phyloP scores from a whole-genome alignment of 1,140 invertebrate genomes.

The Fopius arisanus region DNA sequence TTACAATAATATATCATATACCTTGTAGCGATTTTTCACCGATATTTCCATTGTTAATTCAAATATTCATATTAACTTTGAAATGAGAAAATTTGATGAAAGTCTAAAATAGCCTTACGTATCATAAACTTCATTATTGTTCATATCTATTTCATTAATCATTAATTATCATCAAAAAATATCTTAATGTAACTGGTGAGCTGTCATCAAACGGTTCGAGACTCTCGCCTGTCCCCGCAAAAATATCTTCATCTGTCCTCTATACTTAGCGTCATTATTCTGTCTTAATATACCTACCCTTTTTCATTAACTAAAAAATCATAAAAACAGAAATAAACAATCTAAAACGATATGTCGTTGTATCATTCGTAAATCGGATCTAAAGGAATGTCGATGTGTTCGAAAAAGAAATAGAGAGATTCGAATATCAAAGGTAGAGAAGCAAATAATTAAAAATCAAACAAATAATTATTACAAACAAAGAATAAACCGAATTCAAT shows the following conservation, averaged over 20 bases:
- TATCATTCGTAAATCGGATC: constrained; percentile 19
- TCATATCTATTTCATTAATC: neutral
- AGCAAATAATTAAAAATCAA: neutral
- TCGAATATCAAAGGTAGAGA: neutral
- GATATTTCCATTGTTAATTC: neutral
- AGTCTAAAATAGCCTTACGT: neutral
- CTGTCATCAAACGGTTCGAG: neutral
- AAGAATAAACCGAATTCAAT: neutral
- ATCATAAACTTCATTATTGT: neutral
- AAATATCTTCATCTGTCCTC: constrained; percentile 6
- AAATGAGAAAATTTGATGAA: neutral
- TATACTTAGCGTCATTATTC: neutral
- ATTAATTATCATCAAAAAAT: constrained; percentile 12
- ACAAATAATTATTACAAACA: neutral
- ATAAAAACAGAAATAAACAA: constrained; percentile 7
- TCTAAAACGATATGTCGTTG: constrained; percentile 25
- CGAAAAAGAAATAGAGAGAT: neutral
- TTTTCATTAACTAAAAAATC: constrained; percentile 12
- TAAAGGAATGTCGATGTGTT: constrained; percentile 24
- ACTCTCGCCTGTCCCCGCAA: neutral
- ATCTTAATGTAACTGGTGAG: constrained; percentile 9
- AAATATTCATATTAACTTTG: neutral
- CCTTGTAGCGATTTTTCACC: neutral
- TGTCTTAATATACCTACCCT: neutral
- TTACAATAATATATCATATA: constrained; percentile 5